Conservation (phyloP, 2,797 vertebrate species). For the Melanotaenia pygmaea region DNA sequence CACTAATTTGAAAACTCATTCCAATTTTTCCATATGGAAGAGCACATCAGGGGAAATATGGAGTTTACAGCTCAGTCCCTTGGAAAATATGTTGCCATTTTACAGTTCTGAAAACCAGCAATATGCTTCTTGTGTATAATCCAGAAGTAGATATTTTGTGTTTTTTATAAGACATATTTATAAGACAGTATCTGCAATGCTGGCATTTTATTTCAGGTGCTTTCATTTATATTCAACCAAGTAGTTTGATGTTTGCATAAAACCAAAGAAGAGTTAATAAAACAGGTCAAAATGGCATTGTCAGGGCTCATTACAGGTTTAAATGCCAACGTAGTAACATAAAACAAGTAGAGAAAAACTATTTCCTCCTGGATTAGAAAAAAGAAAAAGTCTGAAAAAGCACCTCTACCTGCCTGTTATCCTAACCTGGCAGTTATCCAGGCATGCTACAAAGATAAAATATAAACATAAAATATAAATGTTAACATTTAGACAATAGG, state of each 20-base stretch:
- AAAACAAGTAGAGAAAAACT: not conserved
- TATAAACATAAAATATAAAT: not conserved
- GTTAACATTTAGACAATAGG: not conserved
- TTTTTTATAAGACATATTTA: too few species aligned
- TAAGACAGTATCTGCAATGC: not conserved
- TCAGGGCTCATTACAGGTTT: not conserved
- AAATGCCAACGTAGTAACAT: not conserved
- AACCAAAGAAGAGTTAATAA: not conserved
- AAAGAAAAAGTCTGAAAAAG: not conserved
- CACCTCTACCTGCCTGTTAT: too few species aligned
- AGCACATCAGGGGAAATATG: not conserved
- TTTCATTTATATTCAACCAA: not conserved
- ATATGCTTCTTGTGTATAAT: not conserved
- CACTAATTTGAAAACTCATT: not conserved
- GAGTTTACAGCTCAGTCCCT: not conserved
- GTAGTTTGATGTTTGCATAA: not conserved
- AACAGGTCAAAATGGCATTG: not conserved
- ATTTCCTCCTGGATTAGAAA: not conserved
- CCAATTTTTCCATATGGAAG: not conserved
- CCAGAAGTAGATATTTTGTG: not conserved
- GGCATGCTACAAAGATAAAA: not conserved
- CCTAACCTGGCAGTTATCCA: too few species aligned
- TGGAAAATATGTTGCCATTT: not conserved
- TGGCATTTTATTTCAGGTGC: not conserved
- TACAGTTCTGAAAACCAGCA: not conserved